phyloP scores from a whole-genome alignment of 2,797 vertebrate species.

The Vireo griseus region DNA sequence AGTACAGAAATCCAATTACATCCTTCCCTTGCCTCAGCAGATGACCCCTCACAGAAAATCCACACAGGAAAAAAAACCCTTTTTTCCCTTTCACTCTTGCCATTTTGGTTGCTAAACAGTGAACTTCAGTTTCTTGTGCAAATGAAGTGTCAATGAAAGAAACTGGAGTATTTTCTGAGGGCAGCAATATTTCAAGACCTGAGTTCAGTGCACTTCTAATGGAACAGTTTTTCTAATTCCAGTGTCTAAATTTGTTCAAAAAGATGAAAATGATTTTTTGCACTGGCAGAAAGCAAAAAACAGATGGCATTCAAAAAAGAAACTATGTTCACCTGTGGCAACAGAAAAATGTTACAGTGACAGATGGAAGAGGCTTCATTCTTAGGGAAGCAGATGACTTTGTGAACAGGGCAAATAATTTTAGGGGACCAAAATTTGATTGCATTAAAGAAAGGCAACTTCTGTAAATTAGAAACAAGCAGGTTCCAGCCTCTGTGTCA shows the following conservation, averaged over 20 bases:
- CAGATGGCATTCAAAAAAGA: not conserved
- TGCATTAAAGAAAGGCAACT: not conserved
- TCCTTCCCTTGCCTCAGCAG: not conserved
- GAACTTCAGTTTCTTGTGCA: not conserved
- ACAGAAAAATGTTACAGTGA: not conserved
- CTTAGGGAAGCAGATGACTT: not conserved
- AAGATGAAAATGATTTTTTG: not conserved
- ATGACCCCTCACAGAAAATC: not conserved
- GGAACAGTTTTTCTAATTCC: not conserved
- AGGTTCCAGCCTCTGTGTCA: not conserved
- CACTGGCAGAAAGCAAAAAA: not conserved
- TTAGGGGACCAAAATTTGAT: not conserved
- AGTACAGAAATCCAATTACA: not conserved
- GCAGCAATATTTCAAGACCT: not conserved
- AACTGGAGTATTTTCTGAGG: not conserved
- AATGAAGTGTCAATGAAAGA: not conserved
- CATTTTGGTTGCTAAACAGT: not conserved
- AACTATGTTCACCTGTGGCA: not conserved
- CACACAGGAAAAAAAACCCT: accelerated
- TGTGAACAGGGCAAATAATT: not conserved
- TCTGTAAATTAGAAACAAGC: not conserved
- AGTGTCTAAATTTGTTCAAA: not conserved
- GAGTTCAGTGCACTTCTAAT: not conserved
- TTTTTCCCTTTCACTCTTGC: not conserved
- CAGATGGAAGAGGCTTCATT: not conserved